Percentiles rank a stretch among this genome's conserved stretches.
phyloP scores from a whole-genome alignment of 2,888 invertebrate genomes.

The Vesta saturnalis region DNA sequence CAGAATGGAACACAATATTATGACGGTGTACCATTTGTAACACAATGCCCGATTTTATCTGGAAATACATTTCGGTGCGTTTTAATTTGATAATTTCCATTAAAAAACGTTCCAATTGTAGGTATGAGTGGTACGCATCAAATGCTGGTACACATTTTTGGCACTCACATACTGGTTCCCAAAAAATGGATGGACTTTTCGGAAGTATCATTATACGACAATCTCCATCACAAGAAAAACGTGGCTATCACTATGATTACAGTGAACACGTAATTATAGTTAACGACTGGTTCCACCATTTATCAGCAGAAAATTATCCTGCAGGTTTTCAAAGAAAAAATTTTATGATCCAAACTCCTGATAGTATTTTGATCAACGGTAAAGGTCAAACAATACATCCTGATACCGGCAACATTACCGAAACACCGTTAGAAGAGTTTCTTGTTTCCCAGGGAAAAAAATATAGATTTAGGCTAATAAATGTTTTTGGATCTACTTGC shows the following conservation, averaged over 20 bases:
- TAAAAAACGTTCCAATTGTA: too few species aligned
- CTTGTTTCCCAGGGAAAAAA: constrained; percentile 87
- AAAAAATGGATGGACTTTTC: constrained; percentile 88
- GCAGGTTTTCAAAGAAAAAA: constrained; percentile 79
- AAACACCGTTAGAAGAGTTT: constrained; percentile 87
- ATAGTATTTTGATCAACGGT: constrained; percentile 89
- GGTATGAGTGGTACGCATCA: constrained; percentile 86
- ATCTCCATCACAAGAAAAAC: constrained; percentile 85
- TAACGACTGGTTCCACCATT: constrained; percentile 92
- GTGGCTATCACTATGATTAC: constrained; percentile 85
- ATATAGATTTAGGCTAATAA: constrained; percentile 90
- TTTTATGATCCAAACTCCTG: constrained; percentile 80
- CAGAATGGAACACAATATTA: constrained; percentile 88
- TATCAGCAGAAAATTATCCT: constrained; percentile 79
- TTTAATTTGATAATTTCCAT: too few species aligned
- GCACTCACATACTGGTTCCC: constrained; percentile 91
- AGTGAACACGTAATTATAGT: constrained; percentile 88
- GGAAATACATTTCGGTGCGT: constrained; percentile 88
- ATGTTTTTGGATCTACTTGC: constrained; percentile 90
- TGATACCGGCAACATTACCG: constrained; percentile 90
- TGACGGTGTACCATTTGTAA: constrained; percentile 93
- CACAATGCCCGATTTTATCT: constrained; percentile 91
- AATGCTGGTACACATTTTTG: constrained; percentile 93
- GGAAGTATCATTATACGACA: constrained; percentile 87
- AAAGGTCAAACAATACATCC: constrained; percentile 91